Conservation (phyloP, 2,888 invertebrate species). For the Oithona nana region DNA sequence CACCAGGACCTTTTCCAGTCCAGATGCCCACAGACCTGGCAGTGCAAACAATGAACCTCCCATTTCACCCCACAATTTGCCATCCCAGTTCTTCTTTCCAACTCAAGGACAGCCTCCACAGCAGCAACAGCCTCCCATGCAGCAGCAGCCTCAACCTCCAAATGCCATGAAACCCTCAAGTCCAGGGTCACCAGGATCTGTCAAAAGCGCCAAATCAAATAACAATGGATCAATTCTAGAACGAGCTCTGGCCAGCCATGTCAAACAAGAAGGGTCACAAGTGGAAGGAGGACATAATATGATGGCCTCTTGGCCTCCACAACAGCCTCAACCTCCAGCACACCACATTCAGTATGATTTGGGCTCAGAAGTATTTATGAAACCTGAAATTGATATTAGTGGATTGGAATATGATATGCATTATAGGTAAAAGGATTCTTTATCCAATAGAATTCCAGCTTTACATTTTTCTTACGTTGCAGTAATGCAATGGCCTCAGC, state of each 20-base stretch:
- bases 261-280: background rate
- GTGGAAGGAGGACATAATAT: background rate
- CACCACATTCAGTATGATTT: background rate
- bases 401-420: background rate
- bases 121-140: background rate
- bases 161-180: background rate
- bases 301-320: background rate
- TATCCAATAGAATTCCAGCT: no score
- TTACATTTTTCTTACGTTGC: no score
- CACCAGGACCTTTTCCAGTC: conserved; percentile 2
- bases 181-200: background rate
- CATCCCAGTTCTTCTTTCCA: background rate
- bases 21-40: background rate
- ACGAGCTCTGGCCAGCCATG: conserved; percentile 10
- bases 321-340: background rate
- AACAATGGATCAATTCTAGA: conserved; percentile 14
- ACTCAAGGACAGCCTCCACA: background rate
- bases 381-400: background rate
- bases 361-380: background rate
- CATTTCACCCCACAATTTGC: background rate
- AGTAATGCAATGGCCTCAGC: no score
- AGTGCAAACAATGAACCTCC: background rate
- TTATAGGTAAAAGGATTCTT: no score
- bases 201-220: background rate
- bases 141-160: background rate